Conservation (phyloP, 2,888 invertebrate genomes). For the Calliscelio sp. region DNA sequence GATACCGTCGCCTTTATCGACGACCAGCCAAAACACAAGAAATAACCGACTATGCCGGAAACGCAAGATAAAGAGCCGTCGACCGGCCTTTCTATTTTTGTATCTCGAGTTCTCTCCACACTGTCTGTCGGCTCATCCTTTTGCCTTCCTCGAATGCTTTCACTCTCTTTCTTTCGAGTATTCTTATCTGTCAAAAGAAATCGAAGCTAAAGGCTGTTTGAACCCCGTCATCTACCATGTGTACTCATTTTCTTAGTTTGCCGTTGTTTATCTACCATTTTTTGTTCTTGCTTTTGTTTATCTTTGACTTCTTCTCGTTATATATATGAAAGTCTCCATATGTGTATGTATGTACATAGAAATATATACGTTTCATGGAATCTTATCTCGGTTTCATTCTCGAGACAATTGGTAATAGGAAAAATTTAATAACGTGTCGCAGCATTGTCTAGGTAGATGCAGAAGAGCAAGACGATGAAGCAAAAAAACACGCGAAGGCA, state of each 20-base stretch:
- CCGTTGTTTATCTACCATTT: slow-evolving; percentile 10
- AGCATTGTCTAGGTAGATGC: not conserved
- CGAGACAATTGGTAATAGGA: slow-evolving; percentile 1
- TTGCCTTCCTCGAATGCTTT: not conserved
- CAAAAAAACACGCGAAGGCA: slow-evolving; percentile 6
- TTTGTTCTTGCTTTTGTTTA: too few relatives aligned
- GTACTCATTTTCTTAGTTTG: not conserved
- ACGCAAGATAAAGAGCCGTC: slow-evolving; percentile 43
- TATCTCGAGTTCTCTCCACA: not conserved
- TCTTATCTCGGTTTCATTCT: not conserved
- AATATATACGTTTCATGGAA: not conserved
- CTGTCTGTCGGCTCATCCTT: slow-evolving; percentile 12
- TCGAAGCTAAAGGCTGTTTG: slow-evolving; percentile 24
- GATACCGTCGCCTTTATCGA: slow-evolving; percentile 23
- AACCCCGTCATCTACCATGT: slow-evolving; percentile 25
- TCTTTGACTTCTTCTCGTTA: not conserved
- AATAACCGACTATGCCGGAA: slow-evolving; percentile 41
- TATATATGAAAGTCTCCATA: too few relatives aligned
- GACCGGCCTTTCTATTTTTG: slow-evolving; percentile 47
- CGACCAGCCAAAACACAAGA: slow-evolving; percentile 28
- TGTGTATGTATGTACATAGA: too few relatives aligned
- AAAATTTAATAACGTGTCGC: slow-evolving; percentile 9
- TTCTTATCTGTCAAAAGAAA: slow-evolving; percentile 49
- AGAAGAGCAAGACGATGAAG: slow-evolving; percentile 15
- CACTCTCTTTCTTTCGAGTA: slow-evolving; percentile 1